Percentiles rank a stretch among this genome's conserved stretches.
Conservation (phyloP, 2,113 vertebrate species). For the Halcyon malimbica region DNA sequence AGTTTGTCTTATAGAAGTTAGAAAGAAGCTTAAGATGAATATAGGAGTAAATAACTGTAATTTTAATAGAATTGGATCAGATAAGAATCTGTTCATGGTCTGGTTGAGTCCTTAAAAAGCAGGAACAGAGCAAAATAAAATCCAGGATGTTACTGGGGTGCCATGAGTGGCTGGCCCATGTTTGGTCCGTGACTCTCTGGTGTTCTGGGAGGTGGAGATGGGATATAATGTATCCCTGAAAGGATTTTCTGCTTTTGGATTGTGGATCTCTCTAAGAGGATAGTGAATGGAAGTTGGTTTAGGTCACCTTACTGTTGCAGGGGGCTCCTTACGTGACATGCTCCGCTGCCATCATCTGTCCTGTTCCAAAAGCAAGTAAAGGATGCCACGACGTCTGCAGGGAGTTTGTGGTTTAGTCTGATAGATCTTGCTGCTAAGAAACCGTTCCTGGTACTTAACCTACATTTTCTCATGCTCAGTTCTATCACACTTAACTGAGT, state of each 20-base stretch:
- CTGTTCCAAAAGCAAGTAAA: not conserved
- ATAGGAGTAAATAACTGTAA: not conserved
- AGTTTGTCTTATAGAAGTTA: not conserved
- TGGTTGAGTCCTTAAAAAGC: not conserved
- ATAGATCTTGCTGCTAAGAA: not conserved
- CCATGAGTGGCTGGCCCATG: fast-evolving
- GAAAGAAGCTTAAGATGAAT: not conserved
- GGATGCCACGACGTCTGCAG: not conserved
- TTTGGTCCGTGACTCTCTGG: not conserved
- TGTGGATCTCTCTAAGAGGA: not conserved
- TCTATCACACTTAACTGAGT: not conserved
- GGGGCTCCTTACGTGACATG: not conserved
- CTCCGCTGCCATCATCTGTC: not conserved
- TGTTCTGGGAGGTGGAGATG: not conserved
- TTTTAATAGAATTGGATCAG: not conserved
- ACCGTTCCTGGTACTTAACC: constrained; percentile 31
- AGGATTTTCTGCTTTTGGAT: not conserved
- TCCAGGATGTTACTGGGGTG: not conserved
- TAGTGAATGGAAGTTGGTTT: not conserved
- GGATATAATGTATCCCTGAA: not conserved
- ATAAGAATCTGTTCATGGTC: not conserved
- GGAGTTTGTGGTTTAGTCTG: not conserved
- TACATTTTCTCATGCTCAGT: not conserved
- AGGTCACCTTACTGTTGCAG: not conserved
- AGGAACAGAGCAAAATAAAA: not conserved